These are phyloP conservation scores for Corythaeola cristata DNA, from an alignment of 2,113 vertebrate species.

Conservation along the genomic window DNA sequence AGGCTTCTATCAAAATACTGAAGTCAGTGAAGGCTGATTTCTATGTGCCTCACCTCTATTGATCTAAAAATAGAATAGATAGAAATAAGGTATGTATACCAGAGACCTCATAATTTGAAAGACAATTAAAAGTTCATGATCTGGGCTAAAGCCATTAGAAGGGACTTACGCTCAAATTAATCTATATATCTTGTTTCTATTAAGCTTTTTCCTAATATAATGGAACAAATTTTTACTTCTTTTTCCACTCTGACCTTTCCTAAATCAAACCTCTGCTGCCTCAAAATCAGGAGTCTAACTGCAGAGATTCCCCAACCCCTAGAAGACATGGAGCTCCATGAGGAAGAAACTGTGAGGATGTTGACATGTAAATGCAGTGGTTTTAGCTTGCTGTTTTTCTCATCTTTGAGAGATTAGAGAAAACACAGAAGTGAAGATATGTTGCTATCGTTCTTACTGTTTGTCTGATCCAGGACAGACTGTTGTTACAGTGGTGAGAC, in stretches of 20 bases:
- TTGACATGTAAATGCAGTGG: background rate
- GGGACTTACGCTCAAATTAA: background rate
- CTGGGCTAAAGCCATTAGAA: background rate
- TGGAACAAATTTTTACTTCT: background rate
- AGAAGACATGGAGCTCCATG: background rate
- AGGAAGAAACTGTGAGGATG: background rate
- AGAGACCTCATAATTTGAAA: background rate
- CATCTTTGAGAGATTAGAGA: background rate
- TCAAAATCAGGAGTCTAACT: background rate
- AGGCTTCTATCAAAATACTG: background rate
- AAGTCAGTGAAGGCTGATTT: background rate
- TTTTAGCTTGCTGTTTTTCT: background rate
- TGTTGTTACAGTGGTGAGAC: background rate
- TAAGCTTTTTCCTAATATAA: background rate
- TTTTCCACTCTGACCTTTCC: background rate
- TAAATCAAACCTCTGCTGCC: background rate
- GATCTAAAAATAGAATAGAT: background rate
- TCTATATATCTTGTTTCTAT: background rate
- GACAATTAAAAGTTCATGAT: background rate
- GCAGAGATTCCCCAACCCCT: background rate
- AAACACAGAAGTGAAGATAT: background rate
- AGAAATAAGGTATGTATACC: background rate
- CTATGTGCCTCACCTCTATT: background rate
- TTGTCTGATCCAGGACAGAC: background rate
- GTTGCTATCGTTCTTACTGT: background rate